A percentile compares a stretch with the other conserved stretches of the same genome.
Evolutionary conservation across 2,888 invertebrate species (phyloP).

Genomic region (Sturmia bella): DNA sequence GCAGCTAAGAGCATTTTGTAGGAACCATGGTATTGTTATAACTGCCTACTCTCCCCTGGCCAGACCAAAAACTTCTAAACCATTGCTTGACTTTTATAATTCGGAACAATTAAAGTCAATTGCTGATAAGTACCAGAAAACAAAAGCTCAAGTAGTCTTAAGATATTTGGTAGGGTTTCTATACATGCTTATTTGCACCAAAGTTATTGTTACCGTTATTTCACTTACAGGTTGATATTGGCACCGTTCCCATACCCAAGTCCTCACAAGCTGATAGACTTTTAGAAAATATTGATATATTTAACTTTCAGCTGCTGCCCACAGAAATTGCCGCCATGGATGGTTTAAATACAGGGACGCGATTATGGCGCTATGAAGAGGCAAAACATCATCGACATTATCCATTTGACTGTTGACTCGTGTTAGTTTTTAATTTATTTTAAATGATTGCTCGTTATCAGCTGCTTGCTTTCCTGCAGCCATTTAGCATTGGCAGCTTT

Average conservation of each 20-base stretch:
- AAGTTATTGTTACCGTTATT: conserved; percentile 71
- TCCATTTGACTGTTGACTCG: conserved; percentile 73
- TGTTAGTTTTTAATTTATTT: too few relatives aligned
- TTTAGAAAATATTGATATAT: conserved; percentile 83
- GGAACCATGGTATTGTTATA: conserved; percentile 84
- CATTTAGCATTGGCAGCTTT: too few relatives aligned
- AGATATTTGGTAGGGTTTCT: conserved; percentile 84
- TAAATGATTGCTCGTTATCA: too few relatives aligned
- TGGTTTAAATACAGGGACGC: conserved; percentile 80
- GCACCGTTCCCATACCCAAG: conserved; percentile 84
- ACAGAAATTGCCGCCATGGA: conserved; percentile 82
- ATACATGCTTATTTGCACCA: too few relatives aligned
- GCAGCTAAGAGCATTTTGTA: conserved; percentile 87
- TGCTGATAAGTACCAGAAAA: conserved; percentile 85
- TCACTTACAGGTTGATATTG: conserved; percentile 82
- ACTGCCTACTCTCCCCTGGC: conserved; percentile 90
- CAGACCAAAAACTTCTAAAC: conserved; percentile 82
- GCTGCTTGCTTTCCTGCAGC: too few relatives aligned
- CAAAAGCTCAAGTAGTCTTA: conserved; percentile 85
- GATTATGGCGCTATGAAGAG: conserved; percentile 74
- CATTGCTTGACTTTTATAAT: conserved; percentile 81
- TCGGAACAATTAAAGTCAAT: conserved; percentile 83
- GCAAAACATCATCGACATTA: conserved; percentile 76
- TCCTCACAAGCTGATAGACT: conserved; percentile 82
- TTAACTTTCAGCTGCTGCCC: conserved; percentile 83